phyloP scores from a whole-genome alignment of 2,113 vertebrate genomes.

The Channa maculata region DNA sequence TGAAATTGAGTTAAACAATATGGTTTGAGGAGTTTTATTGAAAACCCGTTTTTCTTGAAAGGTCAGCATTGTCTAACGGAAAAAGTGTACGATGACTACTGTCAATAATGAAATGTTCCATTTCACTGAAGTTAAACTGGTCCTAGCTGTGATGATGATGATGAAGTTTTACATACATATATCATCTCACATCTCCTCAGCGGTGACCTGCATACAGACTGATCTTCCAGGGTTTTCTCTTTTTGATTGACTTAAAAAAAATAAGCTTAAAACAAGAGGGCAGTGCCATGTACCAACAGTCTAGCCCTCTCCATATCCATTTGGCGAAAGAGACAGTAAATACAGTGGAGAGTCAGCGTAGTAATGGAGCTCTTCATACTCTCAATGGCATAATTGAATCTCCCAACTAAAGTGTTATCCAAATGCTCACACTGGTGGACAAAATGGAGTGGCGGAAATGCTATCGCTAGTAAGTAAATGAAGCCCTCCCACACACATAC shows the following conservation, averaged over 20 bases:
- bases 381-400: conserved; percentile 65
- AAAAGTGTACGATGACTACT: conserved; percentile 15
- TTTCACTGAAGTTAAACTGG: conserved; percentile 9
- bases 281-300: conserved; percentile 7
- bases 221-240: background rate
- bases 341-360: conserved; percentile 47
- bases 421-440: conserved; percentile 24
- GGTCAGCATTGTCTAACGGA: conserved; percentile 31
- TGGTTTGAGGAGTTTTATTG: conserved; percentile 45
- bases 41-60: conserved; percentile 38
- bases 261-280: conserved; percentile 16
- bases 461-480: background rate
- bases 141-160: background rate
- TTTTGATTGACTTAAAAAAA: background rate
- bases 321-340: conserved; percentile 37
- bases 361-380: conserved; percentile 63
- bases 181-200: too few relatives aligned
- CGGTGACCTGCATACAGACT: background rate
- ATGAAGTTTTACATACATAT: too few relatives aligned
- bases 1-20: conserved; percentile 38
- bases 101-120: conserved; percentile 29
- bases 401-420: conserved; percentile 42
- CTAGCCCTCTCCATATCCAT: conserved; percentile 58
- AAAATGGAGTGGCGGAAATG: background rate
- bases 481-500: background rate